phyloP scores from a whole-genome alignment of 2,113 vertebrate genomes.

The Prinia subflava region DNA sequence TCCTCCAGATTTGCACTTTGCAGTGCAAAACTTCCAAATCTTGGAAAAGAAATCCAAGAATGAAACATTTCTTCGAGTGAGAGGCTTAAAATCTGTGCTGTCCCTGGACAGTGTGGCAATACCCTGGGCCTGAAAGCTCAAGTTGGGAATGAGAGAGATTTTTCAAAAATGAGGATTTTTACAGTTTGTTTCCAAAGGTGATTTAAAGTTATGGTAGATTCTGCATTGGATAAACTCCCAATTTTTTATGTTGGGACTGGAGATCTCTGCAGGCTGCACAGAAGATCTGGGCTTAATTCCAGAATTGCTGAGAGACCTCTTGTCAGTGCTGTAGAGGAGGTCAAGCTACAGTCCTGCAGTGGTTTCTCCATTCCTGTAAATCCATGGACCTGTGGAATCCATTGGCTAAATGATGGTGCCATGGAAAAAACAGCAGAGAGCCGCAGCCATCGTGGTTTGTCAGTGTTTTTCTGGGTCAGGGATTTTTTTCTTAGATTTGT shows the following conservation, averaged over 20 bases:
- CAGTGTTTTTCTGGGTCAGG: not conserved
- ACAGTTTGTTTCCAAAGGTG: not conserved
- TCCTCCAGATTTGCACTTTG: not conserved
- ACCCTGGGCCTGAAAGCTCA: not conserved
- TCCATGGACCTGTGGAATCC: not conserved
- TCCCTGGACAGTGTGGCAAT: not conserved
- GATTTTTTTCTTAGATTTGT: not conserved
- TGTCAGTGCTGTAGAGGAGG: not conserved
- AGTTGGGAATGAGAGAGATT: not conserved
- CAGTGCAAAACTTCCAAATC: not conserved
- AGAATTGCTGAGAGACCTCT: not conserved
- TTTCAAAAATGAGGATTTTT: not conserved
- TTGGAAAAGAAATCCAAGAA: not conserved
- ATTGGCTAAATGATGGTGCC: not conserved
- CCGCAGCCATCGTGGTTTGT: rapidly evolving
- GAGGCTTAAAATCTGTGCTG: not conserved
- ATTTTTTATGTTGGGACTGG: not conserved
- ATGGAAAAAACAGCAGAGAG: not conserved
- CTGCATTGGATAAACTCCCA: not conserved
- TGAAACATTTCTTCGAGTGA: not conserved
- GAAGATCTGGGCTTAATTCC: not conserved
- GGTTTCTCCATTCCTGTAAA: not conserved
- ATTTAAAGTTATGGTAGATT: not conserved
- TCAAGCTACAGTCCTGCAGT: not conserved
- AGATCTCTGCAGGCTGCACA: not conserved